These are phyloP conservation scores for Macrostomum lignano DNA, from an alignment of 1,140 invertebrate genomes.

Conservation along the genomic window DNA sequence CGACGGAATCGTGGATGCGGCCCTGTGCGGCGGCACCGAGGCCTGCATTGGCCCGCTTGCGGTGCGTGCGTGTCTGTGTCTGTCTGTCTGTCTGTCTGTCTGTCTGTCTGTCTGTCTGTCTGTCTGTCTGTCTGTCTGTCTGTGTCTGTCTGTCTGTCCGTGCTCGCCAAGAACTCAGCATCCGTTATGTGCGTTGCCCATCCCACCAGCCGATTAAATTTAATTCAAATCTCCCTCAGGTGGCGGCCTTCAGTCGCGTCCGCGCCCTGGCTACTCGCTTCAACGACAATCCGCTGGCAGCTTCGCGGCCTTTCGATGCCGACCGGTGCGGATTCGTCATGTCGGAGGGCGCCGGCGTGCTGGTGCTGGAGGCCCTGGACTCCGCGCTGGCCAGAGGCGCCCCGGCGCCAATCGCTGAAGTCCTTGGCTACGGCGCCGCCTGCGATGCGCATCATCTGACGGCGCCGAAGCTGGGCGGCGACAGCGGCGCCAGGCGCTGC, in stretches of 20 bases:
- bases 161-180: no score
- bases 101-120: no score
- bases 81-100: no score
- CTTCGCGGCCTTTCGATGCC: conserved; percentile 4
- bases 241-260: conserved; percentile 27
- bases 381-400: conserved; percentile 3
- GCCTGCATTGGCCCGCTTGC: conserved; percentile 61
- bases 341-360: conserved; percentile 6
- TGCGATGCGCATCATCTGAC: conserved; percentile 7
- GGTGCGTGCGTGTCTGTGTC: no score
- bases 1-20: conserved; percentile 42
- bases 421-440: conserved; percentile 5
- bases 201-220: no score
- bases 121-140: no score
- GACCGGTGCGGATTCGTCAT: conserved; percentile 7
- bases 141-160: no score
- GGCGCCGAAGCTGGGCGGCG: conserved; percentile 11
- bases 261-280: conserved; percentile 44
- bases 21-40: conserved; percentile 82
- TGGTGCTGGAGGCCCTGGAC: conserved; percentile 5
- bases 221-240: no score
- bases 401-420: conserved; percentile 4
- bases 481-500: conserved; percentile 9
- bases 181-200: no score
- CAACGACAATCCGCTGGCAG: conserved; percentile 39